These are phyloP conservation scores for Phorcus lineatus DNA, from an alignment of 2,888 invertebrate genomes.

Conservation along the genomic window DNA sequence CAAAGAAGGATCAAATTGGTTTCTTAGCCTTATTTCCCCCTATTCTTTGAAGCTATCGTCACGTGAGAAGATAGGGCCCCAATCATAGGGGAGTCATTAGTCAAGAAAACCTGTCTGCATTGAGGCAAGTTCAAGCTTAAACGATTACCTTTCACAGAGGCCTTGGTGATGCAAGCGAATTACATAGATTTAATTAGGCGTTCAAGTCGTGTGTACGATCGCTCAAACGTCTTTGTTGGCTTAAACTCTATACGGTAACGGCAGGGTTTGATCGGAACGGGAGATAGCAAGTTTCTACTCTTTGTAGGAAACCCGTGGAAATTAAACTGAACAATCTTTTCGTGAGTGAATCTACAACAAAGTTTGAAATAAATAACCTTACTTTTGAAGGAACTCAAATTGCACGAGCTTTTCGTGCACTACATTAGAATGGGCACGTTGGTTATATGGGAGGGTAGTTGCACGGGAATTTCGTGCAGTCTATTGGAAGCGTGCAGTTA, in stretches of 20 bases:
- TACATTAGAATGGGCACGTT: too few relatives aligned
- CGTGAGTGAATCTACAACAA: too few relatives aligned
- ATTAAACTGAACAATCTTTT: too few relatives aligned
- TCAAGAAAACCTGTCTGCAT: not conserved
- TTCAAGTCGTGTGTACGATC: not conserved
- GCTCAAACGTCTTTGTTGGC: not conserved
- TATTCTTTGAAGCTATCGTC: not conserved
- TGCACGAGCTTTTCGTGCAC: too few relatives aligned
- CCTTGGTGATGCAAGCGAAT: slow-evolving; percentile 17
- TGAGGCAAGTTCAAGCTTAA: not conserved
- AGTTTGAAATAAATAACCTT: too few relatives aligned
- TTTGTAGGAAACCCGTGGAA: too few relatives aligned
- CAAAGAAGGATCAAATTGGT: not conserved
- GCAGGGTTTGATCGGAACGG: not conserved
- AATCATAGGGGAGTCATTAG: slow-evolving; percentile 5
- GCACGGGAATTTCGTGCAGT: too few relatives aligned
- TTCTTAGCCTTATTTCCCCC: not conserved
- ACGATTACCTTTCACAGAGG: slow-evolving; percentile 5
- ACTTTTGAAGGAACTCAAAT: too few relatives aligned
- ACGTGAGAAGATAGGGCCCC: not conserved
- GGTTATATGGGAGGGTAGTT: too few relatives aligned
- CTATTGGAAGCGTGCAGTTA: too few relatives aligned
- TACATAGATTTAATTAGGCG: slow-evolving; percentile 7
- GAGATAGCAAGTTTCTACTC: not conserved
- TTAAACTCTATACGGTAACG: not conserved